phyloP scores from a whole-genome alignment of 2,888 invertebrate genomes.

The Allacma fusca region DNA sequence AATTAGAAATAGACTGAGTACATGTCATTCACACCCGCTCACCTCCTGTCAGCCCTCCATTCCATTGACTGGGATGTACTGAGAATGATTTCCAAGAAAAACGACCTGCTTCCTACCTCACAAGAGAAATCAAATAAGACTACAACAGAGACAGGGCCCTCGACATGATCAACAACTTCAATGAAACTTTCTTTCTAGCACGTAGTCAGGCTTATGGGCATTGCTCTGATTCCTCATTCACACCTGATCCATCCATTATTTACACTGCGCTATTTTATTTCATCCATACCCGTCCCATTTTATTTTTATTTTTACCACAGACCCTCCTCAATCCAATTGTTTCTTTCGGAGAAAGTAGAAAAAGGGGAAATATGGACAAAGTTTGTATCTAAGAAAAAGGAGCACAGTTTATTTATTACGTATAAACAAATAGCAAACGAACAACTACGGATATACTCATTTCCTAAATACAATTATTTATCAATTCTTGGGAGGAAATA shows the following conservation, averaged over 20 bases:
- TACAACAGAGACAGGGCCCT: background rate
- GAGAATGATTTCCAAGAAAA: background rate
- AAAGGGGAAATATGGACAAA: too few species aligned
- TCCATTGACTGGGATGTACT: background rate
- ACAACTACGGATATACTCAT: too few species aligned
- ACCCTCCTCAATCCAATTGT: too few species aligned
- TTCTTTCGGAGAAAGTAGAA: too few species aligned
- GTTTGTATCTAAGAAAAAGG: too few species aligned
- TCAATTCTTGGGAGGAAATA: too few species aligned
- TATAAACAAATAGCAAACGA: too few species aligned
- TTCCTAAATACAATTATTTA: too few species aligned
- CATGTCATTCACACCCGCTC: background rate
- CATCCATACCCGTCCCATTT: background rate
- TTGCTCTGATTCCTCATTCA: background rate
- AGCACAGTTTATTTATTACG: too few species aligned
- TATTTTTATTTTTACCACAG: background rate
- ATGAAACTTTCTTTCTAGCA: background rate
- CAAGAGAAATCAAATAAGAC: background rate
- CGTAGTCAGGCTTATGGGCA: background rate
- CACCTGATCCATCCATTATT: conserved; percentile 4
- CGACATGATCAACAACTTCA: background rate
- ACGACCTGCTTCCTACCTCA: background rate
- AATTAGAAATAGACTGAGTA: background rate
- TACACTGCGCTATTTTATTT: background rate
- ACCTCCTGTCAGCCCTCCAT: background rate